Evolutionary conservation across 2,888 invertebrate species (phyloP), one percentile per base, ranked within the genome.

Genomic region (Strigamia transsilvanica): DNA sequence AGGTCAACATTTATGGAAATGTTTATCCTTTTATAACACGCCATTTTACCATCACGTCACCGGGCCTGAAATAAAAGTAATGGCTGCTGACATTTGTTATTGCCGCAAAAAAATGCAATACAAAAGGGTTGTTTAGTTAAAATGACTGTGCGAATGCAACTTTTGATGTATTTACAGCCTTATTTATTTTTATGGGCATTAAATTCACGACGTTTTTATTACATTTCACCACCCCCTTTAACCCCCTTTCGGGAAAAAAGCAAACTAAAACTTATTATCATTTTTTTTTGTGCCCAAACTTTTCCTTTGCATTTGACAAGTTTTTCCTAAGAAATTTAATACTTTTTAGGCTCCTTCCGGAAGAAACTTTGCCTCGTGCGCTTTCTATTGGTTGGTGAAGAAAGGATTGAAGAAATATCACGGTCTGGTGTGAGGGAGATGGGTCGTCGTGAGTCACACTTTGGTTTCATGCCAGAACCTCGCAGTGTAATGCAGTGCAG

Each of bases 401-500:
- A 66, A 66, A 66, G 61, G 61, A 66, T 66, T 66, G 61, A 23
- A 21, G 61, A 66, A 66, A 66, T 66, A 66, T 66, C 61, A 23
- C 61, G 23, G 6, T 66, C 61, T 23, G 21, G 21, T 66, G 23
- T 66, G 61, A 12, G 12, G 21, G 21, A 23, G 61, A 66, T 66
- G 61, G 61, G 61, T 66, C 61, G 61, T 66, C 61, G 61, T 66
- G 61, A 66, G 61, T 66, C 61, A 66, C 61, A 66, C 61, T 66
- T 66, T 66, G 61, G 61, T 66, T 66, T 66, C 61, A 66, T 66
- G 61, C 61, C 61, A 66, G 61, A 66, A 66, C 23, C 61, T 66
- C 61, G 61, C 61, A 66, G 61, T 66, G 61, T 66, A 66, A 66
- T 66, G 61, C 61, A 66, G 61, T 66, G 61, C 61, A 66, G 61